Conservation (phyloP, 2,888 invertebrate species). For the Steromphala cineraria region DNA sequence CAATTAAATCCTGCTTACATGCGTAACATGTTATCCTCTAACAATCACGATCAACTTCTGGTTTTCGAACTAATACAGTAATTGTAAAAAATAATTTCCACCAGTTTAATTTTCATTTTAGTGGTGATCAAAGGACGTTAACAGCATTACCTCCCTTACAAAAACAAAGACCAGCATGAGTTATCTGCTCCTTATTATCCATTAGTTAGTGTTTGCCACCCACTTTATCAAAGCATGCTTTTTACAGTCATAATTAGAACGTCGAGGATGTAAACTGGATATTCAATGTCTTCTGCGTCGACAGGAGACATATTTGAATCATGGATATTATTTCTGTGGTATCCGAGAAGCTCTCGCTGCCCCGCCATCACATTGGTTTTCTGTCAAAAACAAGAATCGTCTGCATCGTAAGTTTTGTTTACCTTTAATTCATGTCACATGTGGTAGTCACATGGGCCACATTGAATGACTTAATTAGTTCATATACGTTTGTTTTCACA, state of each 20-base stretch:
- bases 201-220: conserved; percentile 4
- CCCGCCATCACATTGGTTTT: conserved; percentile 34
- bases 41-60: too few relatives aligned
- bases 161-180: background rate
- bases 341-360: conserved; percentile 33
- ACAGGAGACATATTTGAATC: background rate
- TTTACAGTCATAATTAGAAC: background rate
- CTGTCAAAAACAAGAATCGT: conserved; percentile 42
- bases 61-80: too few relatives aligned
- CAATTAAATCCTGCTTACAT: too few relatives aligned
- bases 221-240: background rate
- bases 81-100: too few relatives aligned
- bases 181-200: background rate
- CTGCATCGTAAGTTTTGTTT: conserved; percentile 42
- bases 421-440: background rate
- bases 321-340: conserved; percentile 31
- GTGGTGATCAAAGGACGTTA: background rate
- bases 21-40: too few relatives aligned
- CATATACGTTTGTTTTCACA: too few relatives aligned
- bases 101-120: too few relatives aligned
- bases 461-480: background rate
- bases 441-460: background rate
- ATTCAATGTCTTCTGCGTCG: background rate
- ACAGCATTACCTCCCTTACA: background rate
- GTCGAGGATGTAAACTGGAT: background rate